Evolutionary conservation across 2,113 vertebrate species (phyloP).

Genomic region (Stercorarius parasiticus): DNA sequence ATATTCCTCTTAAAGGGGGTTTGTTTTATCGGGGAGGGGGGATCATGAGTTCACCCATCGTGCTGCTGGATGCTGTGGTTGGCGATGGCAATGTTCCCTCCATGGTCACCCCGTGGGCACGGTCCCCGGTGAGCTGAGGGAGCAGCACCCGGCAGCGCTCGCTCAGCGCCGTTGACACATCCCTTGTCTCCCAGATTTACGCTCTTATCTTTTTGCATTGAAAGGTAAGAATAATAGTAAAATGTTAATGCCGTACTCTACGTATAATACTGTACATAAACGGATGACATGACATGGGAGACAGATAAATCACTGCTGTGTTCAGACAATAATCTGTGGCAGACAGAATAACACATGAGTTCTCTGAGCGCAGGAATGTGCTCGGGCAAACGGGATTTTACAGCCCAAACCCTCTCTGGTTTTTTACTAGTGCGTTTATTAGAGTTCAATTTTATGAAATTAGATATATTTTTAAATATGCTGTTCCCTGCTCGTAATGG

Average conservation of each 20-base stretch:
- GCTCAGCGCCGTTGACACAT: background rate
- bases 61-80: background rate
- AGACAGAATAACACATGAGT: background rate
- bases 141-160: background rate
- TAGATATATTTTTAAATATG: rapidly evolving
- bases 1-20: rapidly evolving
- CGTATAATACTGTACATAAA: constrained; percentile 5
- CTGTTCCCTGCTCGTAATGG: background rate
- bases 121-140: rapidly evolving
- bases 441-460: background rate
- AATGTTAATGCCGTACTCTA: constrained; percentile 49
- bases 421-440: rapidly evolving
- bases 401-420: background rate
- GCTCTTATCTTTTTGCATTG: constrained; percentile 36
- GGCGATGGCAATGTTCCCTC: background rate
- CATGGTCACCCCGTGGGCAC: background rate
- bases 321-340: background rate
- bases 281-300: constrained; percentile 23
- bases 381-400: background rate
- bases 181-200: constrained; percentile 47
- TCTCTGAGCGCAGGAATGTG: background rate
- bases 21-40: background rate
- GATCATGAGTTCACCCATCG: rapidly evolving
- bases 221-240: constrained; percentile 61
- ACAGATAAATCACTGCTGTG: constrained; percentile 15